Evolutionary conservation across 2,888 invertebrate genomes (phyloP), one percentile per base, ranked within the genome.

Genomic region (Cancer borealis): DNA sequence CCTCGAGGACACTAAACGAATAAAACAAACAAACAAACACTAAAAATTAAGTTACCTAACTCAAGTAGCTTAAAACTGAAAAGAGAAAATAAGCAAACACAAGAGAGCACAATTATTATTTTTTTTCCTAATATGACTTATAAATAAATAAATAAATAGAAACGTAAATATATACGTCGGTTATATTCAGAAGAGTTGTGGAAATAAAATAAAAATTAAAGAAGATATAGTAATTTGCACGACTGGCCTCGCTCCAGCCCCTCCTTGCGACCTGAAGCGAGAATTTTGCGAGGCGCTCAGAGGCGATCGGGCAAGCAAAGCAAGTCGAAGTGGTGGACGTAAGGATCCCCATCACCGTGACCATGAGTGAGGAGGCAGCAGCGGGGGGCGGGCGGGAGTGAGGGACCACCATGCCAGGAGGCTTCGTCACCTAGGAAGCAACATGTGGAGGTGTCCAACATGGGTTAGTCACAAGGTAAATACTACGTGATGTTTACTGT

Each of bases 381-480:
- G 21, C 79, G 30, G 26, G 30, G 84, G 49, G 60, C 45, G 92
- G 8, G 46, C 45, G 17, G 88, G 92, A 88, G 92, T 91, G 88
- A 93, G 73, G 26, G 39, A 88, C 46, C 93, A 93, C 91, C 92
- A 93, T 93, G 93, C 93, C 93, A 60, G 93, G 84, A 90, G 92
- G 87, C 90, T 95, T 89, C 91, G 95, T 91, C 54, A 91, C 93
- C 21, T 95, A 90, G 95, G 91, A 30, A 79, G 49, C 92, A 95
- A 93, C 91, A 93, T 95, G 95, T 93, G 92, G 95, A 93, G 93
- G 73, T 95, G 95, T 91, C 93, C 95, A 79, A 92, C 95, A 91
- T 95, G 95, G 95, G 95, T 95, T 90, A 93, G 92, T 87, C 92
- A 92, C 54, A 95, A 95, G 95, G 95, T 95, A 95, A 95, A 92